Evolutionary conservation across 1,140 invertebrate species (phyloP), one percentile per base, ranked within the genome.

Genomic region (Anoplolepis gracilipes): DNA sequence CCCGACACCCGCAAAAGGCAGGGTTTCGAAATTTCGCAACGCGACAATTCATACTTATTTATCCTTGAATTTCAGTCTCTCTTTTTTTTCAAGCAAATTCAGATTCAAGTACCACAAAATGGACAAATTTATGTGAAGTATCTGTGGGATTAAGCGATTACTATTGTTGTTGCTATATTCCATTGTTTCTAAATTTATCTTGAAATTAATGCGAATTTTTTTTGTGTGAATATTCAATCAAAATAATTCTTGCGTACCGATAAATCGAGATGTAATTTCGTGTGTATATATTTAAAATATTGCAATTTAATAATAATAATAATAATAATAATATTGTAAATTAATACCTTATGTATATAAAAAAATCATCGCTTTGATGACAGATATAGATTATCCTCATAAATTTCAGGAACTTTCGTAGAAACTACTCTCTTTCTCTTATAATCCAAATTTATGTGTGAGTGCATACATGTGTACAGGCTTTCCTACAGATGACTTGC

Each of bases 341-440:
- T 77, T 77, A 64, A 62, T 46, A 49, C 19, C 39, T 46, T 19
- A 25, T 19, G 75, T 36, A 36, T 62, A 62, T 10, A 57, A 36
- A 62, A 61, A 61, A 55, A 36, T 76, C 33, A 62, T 42, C 55
- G 16, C 11, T 65, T 13, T 33, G 61, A 49, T 46, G 42, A 77
- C 39, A 65, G 59, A 76, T 61, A 77, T 13, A 19, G 28, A 8
- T 3, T 16, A 79, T 42, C 30, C 42, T 79, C 62, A 25, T 77
- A 64, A 78, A 53, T 55, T 67, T 69, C 28, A 39, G 28, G 13
- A 49, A 78, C n/a, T 78, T 78, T 67, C 22, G 30, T 67, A 79
- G 65, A 13, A 28, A 61, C 33, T 59, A 42, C 8, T 5, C 16
- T 49, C 28, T 53, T 30, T 19, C 10, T 49, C 28, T 53, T 30